Evolutionary conservation across 2,888 invertebrate genomes (phyloP), one percentile per base, ranked within the genome.

Genomic region (Sympetrum striolatum): DNA sequence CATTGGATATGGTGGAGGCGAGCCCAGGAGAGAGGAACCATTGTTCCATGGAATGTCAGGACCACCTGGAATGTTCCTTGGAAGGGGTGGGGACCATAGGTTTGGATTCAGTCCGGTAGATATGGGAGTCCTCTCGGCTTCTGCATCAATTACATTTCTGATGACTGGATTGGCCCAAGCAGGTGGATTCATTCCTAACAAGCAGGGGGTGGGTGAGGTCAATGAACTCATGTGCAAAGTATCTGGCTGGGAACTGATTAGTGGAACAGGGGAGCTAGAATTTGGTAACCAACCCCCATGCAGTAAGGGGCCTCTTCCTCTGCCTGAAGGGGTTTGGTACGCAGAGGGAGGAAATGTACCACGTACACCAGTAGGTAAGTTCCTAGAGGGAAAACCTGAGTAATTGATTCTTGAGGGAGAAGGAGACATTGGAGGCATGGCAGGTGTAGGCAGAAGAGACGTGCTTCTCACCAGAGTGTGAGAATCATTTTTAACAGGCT

Each of bases 1-100:
- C 82, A 92, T 91, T 64, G 91, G 91, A 90, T 90, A 90, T 44
- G 80, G 90, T 37, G 90, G 81, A 48, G 73, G 80, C 10, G 86
- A 64, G 4, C 86, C 86, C 18, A 86, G 37, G 15, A 86, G 86
- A 14, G 86, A 86, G 35, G 86, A 64, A 35, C 86, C 86, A 86
- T 39, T 86, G 1, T 35, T 37, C 86, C 86, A 86, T 22, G 58
- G 86, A 60, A 86, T 60, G 60, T 86, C 86, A 64, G 86, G 6
- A 22, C 86, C 86, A 60, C 86, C 86, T 22, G 86, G 60, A 37
- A 86, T 58, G 12, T 86, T 60, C 60, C 60, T 86, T 60, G 60
- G 35, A 64, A 60, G 35, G 3, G 86, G 86, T 31, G 86, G 37
- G 14, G 86, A 86, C 86, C 86, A 86, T 39, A 86, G 37, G 2